These are phyloP conservation scores for Myzus persicae DNA, from an alignment of 1,140 invertebrate species.

Conservation along the genomic window DNA sequence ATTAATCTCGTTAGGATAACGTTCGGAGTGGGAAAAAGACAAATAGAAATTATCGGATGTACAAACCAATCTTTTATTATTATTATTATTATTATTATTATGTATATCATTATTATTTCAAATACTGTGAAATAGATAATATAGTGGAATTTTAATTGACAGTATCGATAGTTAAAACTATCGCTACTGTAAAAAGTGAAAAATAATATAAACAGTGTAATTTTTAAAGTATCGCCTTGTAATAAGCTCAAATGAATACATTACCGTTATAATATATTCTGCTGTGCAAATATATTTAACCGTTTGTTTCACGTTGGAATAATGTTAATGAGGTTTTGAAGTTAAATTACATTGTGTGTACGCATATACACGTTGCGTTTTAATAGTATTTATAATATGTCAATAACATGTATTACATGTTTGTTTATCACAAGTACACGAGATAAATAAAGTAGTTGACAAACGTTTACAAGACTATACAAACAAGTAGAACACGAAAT, in stretches of 20 bases:
- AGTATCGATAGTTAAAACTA: not conserved
- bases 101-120: not conserved
- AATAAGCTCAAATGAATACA: not conserved
- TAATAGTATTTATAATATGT: constrained; percentile 5
- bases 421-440: not conserved
- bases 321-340: constrained; percentile 15
- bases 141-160: not conserved
- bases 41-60: not conserved
- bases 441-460: not conserved
- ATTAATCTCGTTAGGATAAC: constrained; percentile 50
- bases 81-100: not conserved
- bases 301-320: not conserved
- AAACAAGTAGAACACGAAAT: not conserved
- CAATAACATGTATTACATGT: not conserved
- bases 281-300: not conserved
- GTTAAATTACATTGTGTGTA: not conserved
- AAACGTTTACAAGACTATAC: not conserved
- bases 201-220: not conserved
- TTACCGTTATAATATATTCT: not conserved
- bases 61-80: not conserved
- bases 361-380: too few species aligned
- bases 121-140: constrained; percentile 7
- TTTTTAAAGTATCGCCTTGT: not conserved
- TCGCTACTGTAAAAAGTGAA: not conserved
- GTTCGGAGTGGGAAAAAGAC: not conserved